phyloP scores from a whole-genome alignment of 2,888 invertebrate genomes.

The Phortica magna region DNA sequence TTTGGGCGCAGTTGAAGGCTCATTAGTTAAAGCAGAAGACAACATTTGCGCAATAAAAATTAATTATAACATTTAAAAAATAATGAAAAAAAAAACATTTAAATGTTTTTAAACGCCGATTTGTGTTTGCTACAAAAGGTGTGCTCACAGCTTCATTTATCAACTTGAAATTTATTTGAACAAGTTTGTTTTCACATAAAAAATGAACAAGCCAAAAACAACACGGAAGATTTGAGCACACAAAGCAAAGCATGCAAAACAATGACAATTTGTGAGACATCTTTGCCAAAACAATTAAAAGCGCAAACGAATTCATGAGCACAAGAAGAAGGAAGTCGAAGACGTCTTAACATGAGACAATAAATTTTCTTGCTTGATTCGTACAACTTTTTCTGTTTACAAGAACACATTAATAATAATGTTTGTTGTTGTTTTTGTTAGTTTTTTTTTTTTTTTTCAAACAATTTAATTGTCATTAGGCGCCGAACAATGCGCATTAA shows the following conservation, averaged over 20 bases:
- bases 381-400: conserved; percentile 2
- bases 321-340: no score
- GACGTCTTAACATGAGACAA: no score
- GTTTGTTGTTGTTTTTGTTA: not conserved
- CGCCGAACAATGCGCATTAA: conserved; percentile 7
- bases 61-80: not conserved
- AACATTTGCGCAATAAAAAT: not conserved
- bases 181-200: not conserved
- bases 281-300: no score
- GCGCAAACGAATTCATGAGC: no score
- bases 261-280: no score
- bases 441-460: not conserved
- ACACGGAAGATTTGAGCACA: not conserved
- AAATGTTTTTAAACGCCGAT: not conserved
- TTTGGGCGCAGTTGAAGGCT: conserved; percentile 3
- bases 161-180: not conserved
- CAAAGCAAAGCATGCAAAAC: no score
- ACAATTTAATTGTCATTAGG: conserved; percentile 32
- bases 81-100: not conserved
- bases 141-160: not conserved
- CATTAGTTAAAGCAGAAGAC: not conserved
- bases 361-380: not conserved
- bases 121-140: not conserved
- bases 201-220: not conserved
- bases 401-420: conserved; percentile 3